Conservation (phyloP, 2,113 vertebrate species). For the Tragelaphus strepsiceros region DNA sequence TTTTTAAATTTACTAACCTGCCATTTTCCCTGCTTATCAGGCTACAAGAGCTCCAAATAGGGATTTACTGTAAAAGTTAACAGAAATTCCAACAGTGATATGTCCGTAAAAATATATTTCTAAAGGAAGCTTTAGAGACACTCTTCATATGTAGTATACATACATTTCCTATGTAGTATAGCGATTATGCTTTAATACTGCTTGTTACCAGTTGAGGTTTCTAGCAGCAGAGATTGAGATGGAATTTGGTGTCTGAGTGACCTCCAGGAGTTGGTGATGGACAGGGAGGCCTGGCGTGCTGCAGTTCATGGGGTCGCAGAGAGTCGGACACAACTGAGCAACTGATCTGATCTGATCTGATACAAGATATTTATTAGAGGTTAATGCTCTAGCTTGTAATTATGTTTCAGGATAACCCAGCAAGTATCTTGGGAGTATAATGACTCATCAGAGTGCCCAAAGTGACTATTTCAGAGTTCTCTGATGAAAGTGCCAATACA, state of each 20-base stretch:
- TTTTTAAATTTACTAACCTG: not conserved
- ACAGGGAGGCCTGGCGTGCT: too few relatives aligned
- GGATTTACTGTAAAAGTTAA: not conserved
- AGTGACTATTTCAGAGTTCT: not conserved
- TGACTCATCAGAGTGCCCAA: not conserved
- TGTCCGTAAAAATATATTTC: not conserved
- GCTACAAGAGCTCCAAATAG: not conserved
- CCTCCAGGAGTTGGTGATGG: too few relatives aligned
- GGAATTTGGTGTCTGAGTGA: not conserved
- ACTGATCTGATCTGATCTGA: too few relatives aligned
- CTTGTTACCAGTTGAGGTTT: not conserved
- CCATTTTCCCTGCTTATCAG: not conserved
- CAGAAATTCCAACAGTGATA: not conserved
- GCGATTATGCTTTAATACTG: not conserved
- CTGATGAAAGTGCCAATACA: not conserved
- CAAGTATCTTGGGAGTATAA: not conserved
- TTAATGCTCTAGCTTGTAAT: not conserved
- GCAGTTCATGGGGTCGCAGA: too few relatives aligned
- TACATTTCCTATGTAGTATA: not conserved
- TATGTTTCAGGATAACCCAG: not conserved
- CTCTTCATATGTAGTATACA: not conserved
- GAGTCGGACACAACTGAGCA: too few relatives aligned
- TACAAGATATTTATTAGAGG: not conserved
- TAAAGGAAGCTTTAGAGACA: not conserved
- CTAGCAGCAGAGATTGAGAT: not conserved